A percentile compares a stretch with the other conserved stretches of the same genome.
Evolutionary conservation across 2,113 vertebrate genomes (phyloP).

Genomic region (Penelope pileata): DNA sequence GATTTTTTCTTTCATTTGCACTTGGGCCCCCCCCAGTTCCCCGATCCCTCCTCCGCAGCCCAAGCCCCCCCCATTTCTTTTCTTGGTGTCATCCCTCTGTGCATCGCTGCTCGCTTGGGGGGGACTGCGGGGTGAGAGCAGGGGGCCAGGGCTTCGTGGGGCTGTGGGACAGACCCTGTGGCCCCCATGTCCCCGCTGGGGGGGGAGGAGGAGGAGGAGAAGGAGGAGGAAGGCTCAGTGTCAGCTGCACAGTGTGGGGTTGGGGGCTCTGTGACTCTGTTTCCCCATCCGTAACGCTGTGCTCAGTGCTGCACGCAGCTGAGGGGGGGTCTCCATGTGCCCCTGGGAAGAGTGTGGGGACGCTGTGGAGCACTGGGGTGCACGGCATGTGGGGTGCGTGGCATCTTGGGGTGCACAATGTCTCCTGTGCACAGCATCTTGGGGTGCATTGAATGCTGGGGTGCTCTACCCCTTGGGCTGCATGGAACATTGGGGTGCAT

Average conservation of each 20-base stretch:
- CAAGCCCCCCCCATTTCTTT: neutral
- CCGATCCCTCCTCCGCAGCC: too few species aligned
- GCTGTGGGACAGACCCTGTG: neutral
- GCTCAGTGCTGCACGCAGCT: too few species aligned
- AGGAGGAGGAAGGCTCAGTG: neutral
- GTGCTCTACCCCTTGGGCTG: neutral
- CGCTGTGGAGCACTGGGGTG: neutral
- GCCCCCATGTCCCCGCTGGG: neutral
- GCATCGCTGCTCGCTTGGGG: neutral
- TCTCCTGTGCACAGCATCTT: too few species aligned
- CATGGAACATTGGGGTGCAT: accelerated
- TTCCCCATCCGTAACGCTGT: too few species aligned
- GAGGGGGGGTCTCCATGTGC: neutral
- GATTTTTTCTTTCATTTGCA: neutral
- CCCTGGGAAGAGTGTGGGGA: neutral
- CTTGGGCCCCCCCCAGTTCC: neutral
- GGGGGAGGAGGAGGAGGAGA: neutral
- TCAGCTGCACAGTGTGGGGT: too few species aligned
- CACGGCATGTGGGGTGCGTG: neutral
- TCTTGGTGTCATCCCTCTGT: slow-evolving; percentile 40
- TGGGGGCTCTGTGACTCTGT: too few species aligned
- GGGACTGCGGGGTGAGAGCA: too few species aligned
- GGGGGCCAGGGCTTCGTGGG: too few species aligned
- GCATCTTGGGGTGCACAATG: neutral
- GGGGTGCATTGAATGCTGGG: neutral